Evolutionary conservation across 2,113 vertebrate genomes (phyloP).

Genomic region (Lonchura striata): DNA sequence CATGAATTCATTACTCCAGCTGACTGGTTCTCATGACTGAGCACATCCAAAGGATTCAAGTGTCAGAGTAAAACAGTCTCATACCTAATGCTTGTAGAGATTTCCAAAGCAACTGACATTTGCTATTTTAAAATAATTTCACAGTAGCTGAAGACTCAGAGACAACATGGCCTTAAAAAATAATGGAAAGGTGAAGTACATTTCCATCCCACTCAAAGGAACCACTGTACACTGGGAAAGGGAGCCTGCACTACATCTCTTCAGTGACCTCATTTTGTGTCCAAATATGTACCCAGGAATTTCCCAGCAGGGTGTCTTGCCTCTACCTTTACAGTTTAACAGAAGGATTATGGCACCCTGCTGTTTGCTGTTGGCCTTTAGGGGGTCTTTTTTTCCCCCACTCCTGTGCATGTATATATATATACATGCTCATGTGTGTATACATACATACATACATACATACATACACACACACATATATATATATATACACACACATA

Average conservation of each 20-base stretch:
- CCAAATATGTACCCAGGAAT: background rate
- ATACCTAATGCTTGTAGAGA: background rate
- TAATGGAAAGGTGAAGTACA: background rate
- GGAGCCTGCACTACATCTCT: background rate
- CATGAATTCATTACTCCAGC: conserved; percentile 16
- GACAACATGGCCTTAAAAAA: background rate
- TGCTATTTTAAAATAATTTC: conserved; percentile 25
- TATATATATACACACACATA: background rate
- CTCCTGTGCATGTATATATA: background rate
- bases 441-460: too few species aligned
- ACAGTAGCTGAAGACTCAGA: background rate
- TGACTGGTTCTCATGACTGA: background rate
- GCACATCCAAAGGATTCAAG: background rate
- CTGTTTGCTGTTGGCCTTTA: background rate
- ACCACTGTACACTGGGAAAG: background rate
- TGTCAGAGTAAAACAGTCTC: background rate
- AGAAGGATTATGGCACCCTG: background rate
- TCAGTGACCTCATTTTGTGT: background rate
- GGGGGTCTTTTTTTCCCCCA: fast-evolving
- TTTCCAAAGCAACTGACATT: background rate
- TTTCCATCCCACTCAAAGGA: background rate
- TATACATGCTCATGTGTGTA: fast-evolving
- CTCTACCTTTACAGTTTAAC: background rate
- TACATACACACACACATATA: too few species aligned
- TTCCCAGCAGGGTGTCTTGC: background rate